Evolutionary conservation across 2,113 vertebrate genomes (phyloP).

Genomic region (Phrynosoma blainvillii): DNA sequence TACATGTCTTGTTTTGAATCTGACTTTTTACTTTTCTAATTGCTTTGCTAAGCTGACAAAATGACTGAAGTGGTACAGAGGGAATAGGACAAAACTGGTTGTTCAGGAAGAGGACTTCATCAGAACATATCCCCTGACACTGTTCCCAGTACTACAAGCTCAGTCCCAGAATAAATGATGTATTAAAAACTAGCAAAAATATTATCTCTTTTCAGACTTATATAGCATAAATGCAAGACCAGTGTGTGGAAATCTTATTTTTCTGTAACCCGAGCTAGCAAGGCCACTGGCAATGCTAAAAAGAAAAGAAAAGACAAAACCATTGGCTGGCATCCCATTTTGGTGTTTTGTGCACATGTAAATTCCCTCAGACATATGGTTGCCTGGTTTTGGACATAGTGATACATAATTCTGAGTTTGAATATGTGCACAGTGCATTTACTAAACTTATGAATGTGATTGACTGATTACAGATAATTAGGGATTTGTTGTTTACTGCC

Average conservation of each 20-base stretch:
- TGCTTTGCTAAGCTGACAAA: conserved; percentile 4
- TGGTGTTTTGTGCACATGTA: background rate
- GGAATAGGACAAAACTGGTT: background rate
- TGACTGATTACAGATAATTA: background rate
- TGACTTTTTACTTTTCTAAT: conserved; percentile 28
- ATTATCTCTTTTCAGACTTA: background rate
- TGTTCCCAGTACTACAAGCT: background rate
- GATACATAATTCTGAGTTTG: background rate
- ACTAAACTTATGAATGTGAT: background rate
- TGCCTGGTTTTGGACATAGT: background rate
- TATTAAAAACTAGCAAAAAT: background rate
- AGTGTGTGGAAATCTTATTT: too few species aligned
- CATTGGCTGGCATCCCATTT: too few species aligned
- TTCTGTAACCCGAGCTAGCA: too few species aligned
- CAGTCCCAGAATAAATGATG: background rate
- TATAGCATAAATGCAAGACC: too few species aligned
- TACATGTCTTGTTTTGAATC: background rate
- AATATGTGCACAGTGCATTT: background rate
- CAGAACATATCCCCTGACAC: background rate
- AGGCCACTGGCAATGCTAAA: background rate
- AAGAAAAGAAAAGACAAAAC: background rate
- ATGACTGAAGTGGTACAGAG: background rate
- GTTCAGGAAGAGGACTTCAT: background rate
- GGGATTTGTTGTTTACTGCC: too few species aligned
- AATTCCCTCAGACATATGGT: background rate